Evolutionary conservation across 2,888 invertebrate species (phyloP), one percentile per base, ranked within the genome.

Genomic region (Margaritifera margaritifera): DNA sequence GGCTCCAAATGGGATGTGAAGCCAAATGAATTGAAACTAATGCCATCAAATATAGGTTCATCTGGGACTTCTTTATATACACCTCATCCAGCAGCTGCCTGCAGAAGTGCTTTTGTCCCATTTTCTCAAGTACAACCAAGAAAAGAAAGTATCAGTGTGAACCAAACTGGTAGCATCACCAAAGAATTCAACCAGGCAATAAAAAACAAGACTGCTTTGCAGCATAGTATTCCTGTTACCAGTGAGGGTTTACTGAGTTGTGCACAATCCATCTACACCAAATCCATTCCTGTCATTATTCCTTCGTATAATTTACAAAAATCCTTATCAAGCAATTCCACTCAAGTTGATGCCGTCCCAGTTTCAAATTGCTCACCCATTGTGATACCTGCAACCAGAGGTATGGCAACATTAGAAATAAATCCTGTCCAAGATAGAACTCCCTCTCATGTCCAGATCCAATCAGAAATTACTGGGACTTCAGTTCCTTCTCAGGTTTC

Each of bases 21-120:
- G 15, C 42, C 42, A 42, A 42, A 42, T 42, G 42, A 42, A 42
- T 15, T 15, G 42, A 42, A 42, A 42, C 15, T 42, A 42, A 15
- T 42, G 11, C 42, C 42, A 1, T 15, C 42, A 42, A 42, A 42
- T 42, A 15, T 42, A 42, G 42, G 42, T 42, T 42, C 42, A 42
- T 11, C 42, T 11, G 42, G 42, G 42, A 15, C 42, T 42, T 42
- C 42, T 42, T 42, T 42, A 3, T 42, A 42, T 42, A 42, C 42
- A 42, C 42, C 42, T 11, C 42, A 42, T 42, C 42, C 42, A 42
- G 42, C 42, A 0, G 72, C 78, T 22, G 77, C 80, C 19, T 75
- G 78, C 15, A 76, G 84, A 61, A 86, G 86, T 76, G 86, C 86
- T 24, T 86, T 86, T 79, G 86, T 86, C 54, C 86, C 85, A 1